Base-by-base conservation (phyloP, 2,888 invertebrate genomes). In the Ornithoptera alexandrae region DNA sequence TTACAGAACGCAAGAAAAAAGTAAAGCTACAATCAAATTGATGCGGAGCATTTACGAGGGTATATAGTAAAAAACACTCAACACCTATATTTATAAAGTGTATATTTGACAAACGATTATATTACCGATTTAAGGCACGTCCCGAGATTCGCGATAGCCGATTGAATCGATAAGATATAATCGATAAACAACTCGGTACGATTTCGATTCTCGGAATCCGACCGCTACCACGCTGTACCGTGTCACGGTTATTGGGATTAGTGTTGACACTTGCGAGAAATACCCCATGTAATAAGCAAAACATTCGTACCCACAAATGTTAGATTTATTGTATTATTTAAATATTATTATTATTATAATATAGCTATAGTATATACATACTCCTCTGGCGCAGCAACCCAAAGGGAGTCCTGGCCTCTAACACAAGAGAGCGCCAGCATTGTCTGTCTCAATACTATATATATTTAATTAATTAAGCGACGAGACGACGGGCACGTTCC, bases 261-360 rank as follows among this genome's bases (percentile, higher is more conserved):
- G 73, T 74, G 76, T 77, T 77, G 76, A 77, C 77, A 77, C 75
- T 76, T 76, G 73, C 73, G 67, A 72, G 75, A 77, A 77, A 74
- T 65, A 61, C 65, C 56, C 69, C 10, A 65, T 64, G 36, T 65
- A 69, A 69, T 65, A 64, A 68, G 50, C 63, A 56, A 63, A 46
- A 63, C 53, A 68, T 59, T 67, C 8, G 0, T 39, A 10, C 10
- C 10, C 39, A 15, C 15, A 15, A 46, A 15, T 46, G 3, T 46
- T 46, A 46, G 2, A 46, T 15, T 15, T 46, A 46, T 46, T 46
- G 1, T 46, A 12, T 46, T 46, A 15, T 15, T 15, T 46, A 46
- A 39, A 39, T 39, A 10, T 39, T 46, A 15, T 46, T 15, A 15
- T 46, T 46, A 15, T 42, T 42, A 42, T 12, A 12, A 12, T 2